Base-by-base conservation (phyloP, 2,113 vertebrate genomes). In the Siniperca knerii region DNA sequence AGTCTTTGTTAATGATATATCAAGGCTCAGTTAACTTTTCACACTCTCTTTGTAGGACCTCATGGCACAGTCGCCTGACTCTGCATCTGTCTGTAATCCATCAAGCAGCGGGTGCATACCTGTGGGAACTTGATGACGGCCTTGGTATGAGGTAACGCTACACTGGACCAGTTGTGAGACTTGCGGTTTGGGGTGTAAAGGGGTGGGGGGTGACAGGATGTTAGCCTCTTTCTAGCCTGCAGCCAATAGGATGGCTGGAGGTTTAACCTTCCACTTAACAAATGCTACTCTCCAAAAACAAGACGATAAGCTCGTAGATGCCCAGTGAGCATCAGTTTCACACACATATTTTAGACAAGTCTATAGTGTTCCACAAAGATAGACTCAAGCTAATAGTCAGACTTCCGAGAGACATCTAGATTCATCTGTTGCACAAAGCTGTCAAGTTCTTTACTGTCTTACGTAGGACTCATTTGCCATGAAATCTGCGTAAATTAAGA, bases 81-180 rank as follows among this genome's bases (percentile, higher is more conserved):
- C 76, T 79, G 84, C 93, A 95, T 94, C 92, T 95, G 94, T 90
- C 86, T 78, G 85, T 75, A 85, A 94, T 95, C 90, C 89, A 92
- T 96, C 95, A 95, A 50, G 72, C 50, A 13, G 18, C 8, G 52
- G 77, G 67, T 8, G 74, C 90, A 92, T 92, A 90, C 82, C 85
- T 90, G 88, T 1, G 76, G 61, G 83, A 78, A 83, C 90, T 37
- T 12, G 88, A 89, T 90, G 92, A 94, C 48, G 79, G 89, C 82
- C 75, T 44, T 23, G 92, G 85, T 79, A 90, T 94, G 90, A 94
- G 74, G 93, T 94, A 92, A 95, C 33, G 88, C 76, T 83, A 93
- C 73, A 89, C 93, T 83, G 66, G 72, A 67, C 60, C 75, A 13
- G 78, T 79, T 83, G 70, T 60, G 42, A 60, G 81, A 29, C 52